phyloP scores from a whole-genome alignment of 2,113 vertebrate species.

The Cricetomys ansorgei region DNA sequence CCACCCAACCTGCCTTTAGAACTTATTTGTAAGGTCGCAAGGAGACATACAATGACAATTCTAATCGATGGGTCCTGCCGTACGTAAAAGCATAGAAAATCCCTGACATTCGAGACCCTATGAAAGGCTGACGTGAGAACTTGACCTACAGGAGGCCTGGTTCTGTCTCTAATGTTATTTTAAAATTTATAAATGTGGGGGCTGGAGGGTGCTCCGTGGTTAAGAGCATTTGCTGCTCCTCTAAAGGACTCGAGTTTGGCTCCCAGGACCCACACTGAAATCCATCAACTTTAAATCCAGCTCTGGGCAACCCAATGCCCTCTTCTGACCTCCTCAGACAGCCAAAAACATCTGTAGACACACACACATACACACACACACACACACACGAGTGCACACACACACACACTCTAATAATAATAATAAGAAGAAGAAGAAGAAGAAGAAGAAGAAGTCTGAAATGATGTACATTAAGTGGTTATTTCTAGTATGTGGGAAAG shows the following conservation, averaged over 20 bases:
- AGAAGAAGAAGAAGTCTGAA: background rate
- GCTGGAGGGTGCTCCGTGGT: background rate
- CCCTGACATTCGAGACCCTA: background rate
- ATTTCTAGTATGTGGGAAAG: slow-evolving; percentile 19
- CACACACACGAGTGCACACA: background rate
- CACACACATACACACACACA: background rate
- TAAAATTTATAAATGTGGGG: background rate
- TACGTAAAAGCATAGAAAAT: background rate
- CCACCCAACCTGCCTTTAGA: background rate
- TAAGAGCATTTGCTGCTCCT: background rate
- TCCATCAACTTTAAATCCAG: background rate
- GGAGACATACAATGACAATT: background rate
- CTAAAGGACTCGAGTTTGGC: background rate
- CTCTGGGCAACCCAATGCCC: background rate
- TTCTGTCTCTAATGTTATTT: background rate
- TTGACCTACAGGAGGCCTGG: background rate
- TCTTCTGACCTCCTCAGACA: background rate
- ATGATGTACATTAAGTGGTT: background rate
- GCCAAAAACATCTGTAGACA: background rate
- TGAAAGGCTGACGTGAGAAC: background rate
- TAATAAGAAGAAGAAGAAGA: background rate
- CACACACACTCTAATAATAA: no score
- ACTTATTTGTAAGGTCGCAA: background rate
- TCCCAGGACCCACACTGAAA: background rate
- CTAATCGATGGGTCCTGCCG: background rate